These are phyloP conservation scores for Gorsachius goisagi DNA, from an alignment of 2,113 vertebrate genomes.

Conservation along the genomic window DNA sequence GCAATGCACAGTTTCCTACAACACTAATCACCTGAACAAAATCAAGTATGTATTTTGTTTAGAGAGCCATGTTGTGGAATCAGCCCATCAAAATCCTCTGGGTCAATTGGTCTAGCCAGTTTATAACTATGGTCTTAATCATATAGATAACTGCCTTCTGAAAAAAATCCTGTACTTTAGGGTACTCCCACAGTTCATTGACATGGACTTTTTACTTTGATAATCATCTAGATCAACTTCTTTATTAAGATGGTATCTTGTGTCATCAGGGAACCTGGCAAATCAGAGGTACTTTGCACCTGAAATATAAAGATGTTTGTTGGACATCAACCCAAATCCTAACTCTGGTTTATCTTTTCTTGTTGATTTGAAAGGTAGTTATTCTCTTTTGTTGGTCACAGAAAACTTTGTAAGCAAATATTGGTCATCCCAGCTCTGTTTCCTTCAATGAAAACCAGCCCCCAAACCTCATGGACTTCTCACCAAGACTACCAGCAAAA, in stretches of 20 bases:
- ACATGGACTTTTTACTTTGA: not conserved
- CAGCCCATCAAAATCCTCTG: not conserved
- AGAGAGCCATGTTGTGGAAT: not conserved
- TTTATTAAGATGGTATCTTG: not conserved
- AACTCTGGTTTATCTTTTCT: not conserved
- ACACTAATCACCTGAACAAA: not conserved
- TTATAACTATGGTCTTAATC: not conserved
- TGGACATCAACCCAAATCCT: not conserved
- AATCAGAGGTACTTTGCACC: not conserved
- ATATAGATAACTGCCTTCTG: not conserved
- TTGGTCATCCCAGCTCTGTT: not conserved
- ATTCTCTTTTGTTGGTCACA: not conserved
- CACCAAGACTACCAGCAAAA: not conserved
- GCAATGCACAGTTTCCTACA: not conserved
- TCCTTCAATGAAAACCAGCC: not conserved
- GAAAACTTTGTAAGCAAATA: not conserved
- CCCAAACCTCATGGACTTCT: not conserved
- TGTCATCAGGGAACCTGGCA: not conserved
- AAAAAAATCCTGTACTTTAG: not conserved
- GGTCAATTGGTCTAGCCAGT: not conserved
- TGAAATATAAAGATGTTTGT: not conserved
- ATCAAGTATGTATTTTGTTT: not conserved
- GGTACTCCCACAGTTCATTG: not conserved
- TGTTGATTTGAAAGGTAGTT: not conserved
- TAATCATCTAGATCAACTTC: not conserved